Evolutionary conservation across 2,113 vertebrate genomes (phyloP), one percentile per base, ranked within the genome.

Genomic region (Syrmaticus mikado): DNA sequence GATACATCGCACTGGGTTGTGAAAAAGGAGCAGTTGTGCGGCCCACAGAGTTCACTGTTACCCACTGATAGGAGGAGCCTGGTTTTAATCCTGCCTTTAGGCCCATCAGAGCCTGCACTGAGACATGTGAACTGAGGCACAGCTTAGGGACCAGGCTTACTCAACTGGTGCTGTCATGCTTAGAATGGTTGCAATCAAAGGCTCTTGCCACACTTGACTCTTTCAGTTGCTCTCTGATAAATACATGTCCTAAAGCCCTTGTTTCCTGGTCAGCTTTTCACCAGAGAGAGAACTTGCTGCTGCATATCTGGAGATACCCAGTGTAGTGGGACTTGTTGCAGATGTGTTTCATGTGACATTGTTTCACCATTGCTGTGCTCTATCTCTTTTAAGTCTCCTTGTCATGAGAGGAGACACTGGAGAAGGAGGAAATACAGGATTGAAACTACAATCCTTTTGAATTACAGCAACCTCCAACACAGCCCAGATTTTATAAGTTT

Each of bases 1-100:
- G 76, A 13, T 77, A 8, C 0, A 0, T 57, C n/a, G 28, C 5
- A 1, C 48, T 36, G 36, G 27, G 6, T n/a, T 74, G 27, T 77
- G 55, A 85, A 77, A 24, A 38, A 15, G 52, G 36, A 50, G 41
- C 34, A n/a, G 18, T 40, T 87, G n/a, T 50, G 34, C 57, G 75
- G 58, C 70, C 70, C 46, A 3, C 41, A 65, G 22, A 60, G 5
- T 8, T 46, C 18, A 16, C 24, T 0, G 1, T 34, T 45, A 25
- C 30, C 20, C 41, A 52, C 41, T 34, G 60, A n/a, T 46, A 43
- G 72, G 46, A 85, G 70, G 15, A 53, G 5, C 22, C 20, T 65
- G 6, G 6, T 60, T 61, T 30, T 70, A n/a, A 3, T 70, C 2
- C 27, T 80, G 43, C 41, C 20, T 62, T 62, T 34, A 27, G 8